These are phyloP conservation scores for Pseudachorutes palmiensis DNA, from an alignment of 1,140 invertebrate genomes.

Conservation along the genomic window DNA sequence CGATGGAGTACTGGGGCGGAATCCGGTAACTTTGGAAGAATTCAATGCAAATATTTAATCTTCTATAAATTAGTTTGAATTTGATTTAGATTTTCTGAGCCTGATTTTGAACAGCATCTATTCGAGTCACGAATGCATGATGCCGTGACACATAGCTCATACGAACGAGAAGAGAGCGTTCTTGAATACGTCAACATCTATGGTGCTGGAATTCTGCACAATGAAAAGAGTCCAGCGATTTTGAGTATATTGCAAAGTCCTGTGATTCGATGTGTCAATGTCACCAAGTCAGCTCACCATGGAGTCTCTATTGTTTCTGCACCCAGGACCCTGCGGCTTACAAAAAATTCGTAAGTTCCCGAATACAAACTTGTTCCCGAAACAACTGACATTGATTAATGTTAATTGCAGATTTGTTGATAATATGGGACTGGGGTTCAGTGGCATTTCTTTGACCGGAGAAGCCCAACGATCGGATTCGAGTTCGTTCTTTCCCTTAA, in stretches of 20 bases:
- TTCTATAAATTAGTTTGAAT: slow-evolving; percentile 31
- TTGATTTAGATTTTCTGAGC: slow-evolving; percentile 82
- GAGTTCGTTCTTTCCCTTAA: slow-evolving; percentile 76
- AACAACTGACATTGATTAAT: neutral
- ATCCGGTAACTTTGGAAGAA: slow-evolving; percentile 48
- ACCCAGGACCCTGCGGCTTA: slow-evolving; percentile 59
- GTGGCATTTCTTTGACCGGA: slow-evolving; percentile 77
- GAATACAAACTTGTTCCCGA: neutral
- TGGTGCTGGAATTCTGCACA: slow-evolving; percentile 93
- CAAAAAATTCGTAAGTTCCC: slow-evolving; percentile 44
- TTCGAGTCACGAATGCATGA: slow-evolving; percentile 75
- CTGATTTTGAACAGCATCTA: slow-evolving; percentile 76
- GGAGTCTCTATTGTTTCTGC: slow-evolving; percentile 88
- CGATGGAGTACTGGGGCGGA: slow-evolving; percentile 88
- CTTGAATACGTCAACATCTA: slow-evolving; percentile 77
- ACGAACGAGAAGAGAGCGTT: slow-evolving; percentile 58
- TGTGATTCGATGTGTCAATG: slow-evolving; percentile 67
- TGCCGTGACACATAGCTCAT: slow-evolving; percentile 61
- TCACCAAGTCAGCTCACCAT: slow-evolving; percentile 76
- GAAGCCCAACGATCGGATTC: slow-evolving; percentile 80
- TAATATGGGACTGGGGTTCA: slow-evolving; percentile 82
- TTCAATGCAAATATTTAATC: neutral
- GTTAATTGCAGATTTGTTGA: slow-evolving; percentile 56
- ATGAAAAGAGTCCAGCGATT: slow-evolving; percentile 85
- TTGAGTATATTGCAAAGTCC: slow-evolving; percentile 81